Base-by-base conservation (phyloP, 2,113 vertebrate species). In the Caranx melampygus region DNA sequence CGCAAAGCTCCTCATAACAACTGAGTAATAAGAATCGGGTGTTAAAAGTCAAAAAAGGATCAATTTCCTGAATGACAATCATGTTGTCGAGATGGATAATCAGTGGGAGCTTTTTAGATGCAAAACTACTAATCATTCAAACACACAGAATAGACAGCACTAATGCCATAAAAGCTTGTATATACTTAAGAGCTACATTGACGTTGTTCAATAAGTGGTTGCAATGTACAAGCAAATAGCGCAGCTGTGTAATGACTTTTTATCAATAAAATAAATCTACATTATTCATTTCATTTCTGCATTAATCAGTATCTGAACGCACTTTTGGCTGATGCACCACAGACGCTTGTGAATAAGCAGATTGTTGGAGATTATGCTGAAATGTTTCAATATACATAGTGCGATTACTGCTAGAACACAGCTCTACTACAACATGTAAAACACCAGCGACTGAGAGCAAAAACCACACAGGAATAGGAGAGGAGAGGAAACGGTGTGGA, bases 351-450 rank as follows among this genome's bases (percentile, higher is more conserved):
- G n/a, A 20, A n/a, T 15, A 37, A n/a, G 80, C 20, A 57, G 21
- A 26, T 21, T 75, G 44, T 52, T 5, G n/a, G 8, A 18, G 44
- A 33, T 66, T 57, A 3, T 10, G 13, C 49, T 59, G 9, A 54
- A 74, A 20, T 7, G 2, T 6, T 47, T 7, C 4, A 69, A 66
- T 61, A 66, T 14, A 52, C 42, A 76, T 33, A 33, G 57, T 49
- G 68, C n/a, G 59, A 33, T 70, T 70, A 62, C 63, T 49, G 70
- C 16, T n/a, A n/a, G 35, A 61, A 69, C 26, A 42, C 11, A 52
- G 47, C 18, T 35, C 74, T 51, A 78, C 54, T 66, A 26, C 59
- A 75, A 74, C 71, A 75, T 82, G 61, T 62, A 75, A 87, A 86
- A 73, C 67, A 61, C 59, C 21, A 5, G 45, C 79, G 66, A 79